These are phyloP conservation scores for Silvanus unidentatus DNA, from an alignment of 2,888 invertebrate species.

Conservation along the genomic window DNA sequence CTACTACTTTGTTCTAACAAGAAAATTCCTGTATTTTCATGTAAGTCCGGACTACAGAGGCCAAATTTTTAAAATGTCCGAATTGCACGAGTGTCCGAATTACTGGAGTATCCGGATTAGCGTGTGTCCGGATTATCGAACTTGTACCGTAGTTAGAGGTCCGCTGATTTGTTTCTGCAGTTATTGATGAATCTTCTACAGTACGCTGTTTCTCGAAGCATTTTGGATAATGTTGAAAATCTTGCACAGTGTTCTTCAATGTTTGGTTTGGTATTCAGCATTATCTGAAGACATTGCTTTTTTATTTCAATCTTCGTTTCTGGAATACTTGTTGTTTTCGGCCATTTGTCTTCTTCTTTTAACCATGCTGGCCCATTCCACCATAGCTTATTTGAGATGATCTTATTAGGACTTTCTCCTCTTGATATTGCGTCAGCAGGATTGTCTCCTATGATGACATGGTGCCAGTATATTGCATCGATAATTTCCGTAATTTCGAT, in stretches of 20 bases:
- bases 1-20: too few species aligned
- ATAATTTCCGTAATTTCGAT: slow-evolving; percentile 12
- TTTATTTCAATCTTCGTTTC: background rate
- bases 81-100: slow-evolving; percentile 3
- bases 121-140: slow-evolving; percentile 2
- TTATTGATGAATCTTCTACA: background rate
- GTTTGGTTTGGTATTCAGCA: background rate
- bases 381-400: slow-evolving; percentile 8
- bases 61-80: slow-evolving; percentile 2
- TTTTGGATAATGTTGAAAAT: slow-evolving; percentile 3
- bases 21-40: background rate
- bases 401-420: slow-evolving; percentile 3
- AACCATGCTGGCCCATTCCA: slow-evolving; percentile 13
- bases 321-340: background rate
- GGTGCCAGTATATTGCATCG: slow-evolving; percentile 9
- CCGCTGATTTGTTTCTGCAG: too few species aligned
- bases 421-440: slow-evolving; percentile 16
- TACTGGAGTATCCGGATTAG: slow-evolving; percentile 4
- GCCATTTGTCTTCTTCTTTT: too few species aligned
- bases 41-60: slow-evolving; percentile 6
- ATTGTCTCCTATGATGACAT: slow-evolving; percentile 15
- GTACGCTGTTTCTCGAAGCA: background rate
- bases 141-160: slow-evolving; percentile 4
- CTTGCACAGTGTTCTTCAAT: background rate
- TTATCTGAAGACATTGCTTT: background rate